Evolutionary conservation across 1,140 invertebrate genomes (phyloP), one percentile per base, ranked within the genome.

Genomic region (Lanistes nyassanus): DNA sequence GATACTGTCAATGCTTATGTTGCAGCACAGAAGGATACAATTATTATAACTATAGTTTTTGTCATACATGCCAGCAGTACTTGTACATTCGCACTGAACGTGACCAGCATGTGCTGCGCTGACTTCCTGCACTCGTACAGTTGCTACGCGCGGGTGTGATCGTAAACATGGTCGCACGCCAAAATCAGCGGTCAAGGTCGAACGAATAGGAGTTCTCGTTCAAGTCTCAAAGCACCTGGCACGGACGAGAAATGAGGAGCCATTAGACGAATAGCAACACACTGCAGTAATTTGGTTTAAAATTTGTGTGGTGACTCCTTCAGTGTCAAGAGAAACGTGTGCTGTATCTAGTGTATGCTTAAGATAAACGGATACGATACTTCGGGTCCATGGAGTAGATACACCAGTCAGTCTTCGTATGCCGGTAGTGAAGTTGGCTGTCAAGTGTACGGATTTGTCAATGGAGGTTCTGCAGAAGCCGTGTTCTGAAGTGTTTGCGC

Each of bases 231-330:
- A 53, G 64, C 67, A 62, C 79, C 77, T 76, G 76, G 74, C 66
- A 51, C 75, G 73, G 76, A 75, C 79, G 79, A 80, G 79, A 80
- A 66, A 62, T 72, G 62, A 74, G 79, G 62, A 80, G 77, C 79
- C 79, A 80, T 80, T 80, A 76, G 75, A 74, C 67, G 74, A 76
- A 76, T 78, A 77, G 79, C 76, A 80, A 78, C 76, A 77, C 74
- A 77, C 68, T 75, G 76, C 75, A 69, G 77, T 78, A 76, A 71
- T 80, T 75, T 80, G 76, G 76, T 80, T 78, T 77, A 51, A 47
- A 62, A 39, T 29, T 62, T 67, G 51, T 62, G 64, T 73, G 34
- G 60, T 74, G 72, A n/a, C 34, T 66, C 51, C 51, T 65, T 58
- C 55, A 19, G 55, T 71, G 13, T 62, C 39, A 29, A 26, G 29